Conservation (phyloP, 2,888 invertebrate genomes). For the Mayetiola destructor region DNA sequence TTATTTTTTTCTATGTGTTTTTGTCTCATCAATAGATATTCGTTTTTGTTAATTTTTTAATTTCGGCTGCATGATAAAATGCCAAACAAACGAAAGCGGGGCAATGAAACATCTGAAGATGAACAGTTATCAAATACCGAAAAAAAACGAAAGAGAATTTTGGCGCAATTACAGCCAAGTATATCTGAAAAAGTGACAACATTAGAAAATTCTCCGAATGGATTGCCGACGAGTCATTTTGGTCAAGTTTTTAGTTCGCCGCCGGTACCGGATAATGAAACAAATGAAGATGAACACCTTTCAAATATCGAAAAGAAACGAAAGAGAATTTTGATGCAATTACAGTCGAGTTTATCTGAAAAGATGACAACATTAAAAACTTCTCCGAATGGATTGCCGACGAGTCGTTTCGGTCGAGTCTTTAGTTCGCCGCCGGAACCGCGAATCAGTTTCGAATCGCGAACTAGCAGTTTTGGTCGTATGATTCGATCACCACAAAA, state of each 20-base stretch:
- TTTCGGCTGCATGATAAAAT: no score
- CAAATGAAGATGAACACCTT: no score
- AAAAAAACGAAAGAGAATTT: background rate
- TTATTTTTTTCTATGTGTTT: no score
- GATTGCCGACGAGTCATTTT: background rate
- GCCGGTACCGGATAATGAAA: no score
- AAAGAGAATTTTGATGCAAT: background rate
- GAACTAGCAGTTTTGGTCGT: background rate
- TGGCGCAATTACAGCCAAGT: background rate
- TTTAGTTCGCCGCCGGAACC: background rate
- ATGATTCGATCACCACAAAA: background rate
- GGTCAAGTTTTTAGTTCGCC: background rate
- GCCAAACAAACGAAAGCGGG: no score
- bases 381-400: background rate
- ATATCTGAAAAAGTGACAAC: background rate
- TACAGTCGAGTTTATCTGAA: background rate
- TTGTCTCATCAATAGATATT: no score
- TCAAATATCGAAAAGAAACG: no score
- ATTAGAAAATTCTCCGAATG: background rate
- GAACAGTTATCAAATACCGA: no score
- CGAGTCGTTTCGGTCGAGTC: background rate
- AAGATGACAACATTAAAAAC: background rate
- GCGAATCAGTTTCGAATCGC: background rate
- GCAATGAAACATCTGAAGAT: no score
- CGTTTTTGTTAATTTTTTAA: no score